Conservation (phyloP, 2,113 vertebrate species). For the Hemibagrus wyckioides region DNA sequence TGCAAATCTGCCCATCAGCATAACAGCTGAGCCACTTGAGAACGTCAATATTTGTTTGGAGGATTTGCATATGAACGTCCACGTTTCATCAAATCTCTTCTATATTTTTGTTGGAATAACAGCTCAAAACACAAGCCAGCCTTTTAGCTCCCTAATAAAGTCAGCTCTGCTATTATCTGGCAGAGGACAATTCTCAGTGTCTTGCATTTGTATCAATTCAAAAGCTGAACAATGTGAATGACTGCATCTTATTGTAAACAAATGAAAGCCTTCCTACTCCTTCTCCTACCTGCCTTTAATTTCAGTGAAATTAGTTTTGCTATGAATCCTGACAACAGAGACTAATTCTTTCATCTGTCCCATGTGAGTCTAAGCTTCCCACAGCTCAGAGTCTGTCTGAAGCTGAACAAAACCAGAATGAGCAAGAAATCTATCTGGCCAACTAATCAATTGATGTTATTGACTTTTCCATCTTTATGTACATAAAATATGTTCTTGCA, state of each 20-base stretch:
- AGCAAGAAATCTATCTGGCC: constrained; percentile 1
- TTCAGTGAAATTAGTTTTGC: constrained; percentile 37
- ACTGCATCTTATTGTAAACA: constrained; percentile 33
- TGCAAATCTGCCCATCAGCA: constrained; percentile 20
- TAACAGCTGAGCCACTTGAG: constrained; percentile 22
- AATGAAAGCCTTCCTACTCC: constrained; percentile 9
- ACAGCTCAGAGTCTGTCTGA: constrained; percentile 19
- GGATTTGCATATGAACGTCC: constrained; percentile 23
- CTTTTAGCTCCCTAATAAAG: constrained; percentile 31
- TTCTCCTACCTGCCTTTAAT: constrained; percentile 31
- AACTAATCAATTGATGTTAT: background rate
- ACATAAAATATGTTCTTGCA: background rate
- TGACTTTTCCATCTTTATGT: background rate
- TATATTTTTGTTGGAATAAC: constrained; percentile 9
- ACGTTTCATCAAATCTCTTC: constrained; percentile 12
- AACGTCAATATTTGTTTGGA: constrained; percentile 22
- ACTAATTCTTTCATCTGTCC: constrained; percentile 26
- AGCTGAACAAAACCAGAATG: constrained; percentile 8
- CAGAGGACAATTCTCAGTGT: constrained; percentile 15
- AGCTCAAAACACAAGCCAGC: constrained; percentile 28
- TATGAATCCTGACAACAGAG: constrained; percentile 29
- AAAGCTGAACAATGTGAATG: constrained; percentile 5
- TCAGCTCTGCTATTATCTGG: constrained; percentile 28
- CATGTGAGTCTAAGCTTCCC: background rate
- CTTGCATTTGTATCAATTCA: constrained; percentile 35